A percentile compares a stretch with the other conserved stretches of the same genome.
These are phyloP conservation scores for Sitta carolinensis DNA, from an alignment of 2,797 vertebrate genomes.

Conservation along the genomic window DNA sequence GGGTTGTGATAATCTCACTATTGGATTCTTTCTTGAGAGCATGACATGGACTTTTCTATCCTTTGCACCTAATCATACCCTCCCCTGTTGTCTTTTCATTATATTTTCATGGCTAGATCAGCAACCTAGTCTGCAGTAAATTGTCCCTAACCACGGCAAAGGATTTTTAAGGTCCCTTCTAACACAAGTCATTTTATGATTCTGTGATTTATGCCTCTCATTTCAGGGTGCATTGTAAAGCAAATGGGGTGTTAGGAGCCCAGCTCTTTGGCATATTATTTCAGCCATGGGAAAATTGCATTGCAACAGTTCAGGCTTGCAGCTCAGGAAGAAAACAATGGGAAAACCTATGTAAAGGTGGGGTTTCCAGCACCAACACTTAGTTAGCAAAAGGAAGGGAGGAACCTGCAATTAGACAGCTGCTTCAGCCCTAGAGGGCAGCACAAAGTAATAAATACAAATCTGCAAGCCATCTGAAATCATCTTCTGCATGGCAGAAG, in stretches of 20 bases:
- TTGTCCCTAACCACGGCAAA: background rate
- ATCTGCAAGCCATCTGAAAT: background rate
- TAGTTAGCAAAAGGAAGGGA: background rate
- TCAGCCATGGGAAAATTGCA: background rate
- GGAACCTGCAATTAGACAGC: background rate
- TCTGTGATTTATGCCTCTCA: background rate
- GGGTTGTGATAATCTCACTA: background rate
- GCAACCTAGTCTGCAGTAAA: background rate
- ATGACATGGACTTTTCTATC: background rate
- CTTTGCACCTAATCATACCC: background rate
- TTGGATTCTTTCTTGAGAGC: background rate
- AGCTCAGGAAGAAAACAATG: background rate
- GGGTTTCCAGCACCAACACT: background rate
- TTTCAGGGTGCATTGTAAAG: background rate
- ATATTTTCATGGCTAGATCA: background rate
- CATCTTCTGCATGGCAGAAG: background rate
- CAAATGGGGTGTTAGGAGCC: background rate
- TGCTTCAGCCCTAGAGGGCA: slow-evolving; percentile 51
- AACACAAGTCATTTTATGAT: too few species aligned
- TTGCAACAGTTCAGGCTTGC: background rate
- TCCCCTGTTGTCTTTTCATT: background rate
- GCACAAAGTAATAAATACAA: slow-evolving; percentile 40
- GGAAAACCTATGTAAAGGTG: background rate
- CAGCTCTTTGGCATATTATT: background rate
- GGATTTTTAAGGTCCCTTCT: background rate